Evolutionary conservation across 2,113 vertebrate species (phyloP).

Genomic region (Coptodon bakossiorum): DNA sequence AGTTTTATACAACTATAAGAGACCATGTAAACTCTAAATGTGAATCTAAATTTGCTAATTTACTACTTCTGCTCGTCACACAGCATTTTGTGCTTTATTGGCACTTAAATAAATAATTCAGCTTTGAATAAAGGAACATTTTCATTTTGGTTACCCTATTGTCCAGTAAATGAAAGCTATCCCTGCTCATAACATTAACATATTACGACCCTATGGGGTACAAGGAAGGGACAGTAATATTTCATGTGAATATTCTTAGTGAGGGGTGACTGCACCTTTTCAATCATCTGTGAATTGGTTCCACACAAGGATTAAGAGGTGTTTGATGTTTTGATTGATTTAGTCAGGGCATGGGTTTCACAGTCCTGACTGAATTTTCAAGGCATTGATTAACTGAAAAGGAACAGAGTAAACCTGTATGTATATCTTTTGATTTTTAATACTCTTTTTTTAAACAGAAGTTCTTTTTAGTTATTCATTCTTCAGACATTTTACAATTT

Average conservation of each 20-base stretch:
- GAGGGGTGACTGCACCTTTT: neutral
- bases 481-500: neutral
- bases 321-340: slow-evolving; percentile 12
- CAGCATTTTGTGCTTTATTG: neutral
- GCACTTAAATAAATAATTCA: neutral
- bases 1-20: neutral
- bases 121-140: neutral
- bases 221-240: neutral
- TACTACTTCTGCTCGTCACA: neutral
- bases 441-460: neutral
- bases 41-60: neutral
- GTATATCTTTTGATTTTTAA: neutral
- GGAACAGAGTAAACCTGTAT: neutral
- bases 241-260: neutral
- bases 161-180: neutral
- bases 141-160: neutral
- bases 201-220: neutral
- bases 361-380: neutral
- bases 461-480: neutral
- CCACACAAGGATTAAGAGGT: neutral
- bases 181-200: neutral
- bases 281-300: neutral
- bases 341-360: neutral
- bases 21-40: neutral
- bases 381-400: neutral